Percentiles rank a stretch among this genome's conserved stretches.
Conservation (phyloP, 1,140 invertebrate genomes). For the Bombus sylvicola region DNA sequence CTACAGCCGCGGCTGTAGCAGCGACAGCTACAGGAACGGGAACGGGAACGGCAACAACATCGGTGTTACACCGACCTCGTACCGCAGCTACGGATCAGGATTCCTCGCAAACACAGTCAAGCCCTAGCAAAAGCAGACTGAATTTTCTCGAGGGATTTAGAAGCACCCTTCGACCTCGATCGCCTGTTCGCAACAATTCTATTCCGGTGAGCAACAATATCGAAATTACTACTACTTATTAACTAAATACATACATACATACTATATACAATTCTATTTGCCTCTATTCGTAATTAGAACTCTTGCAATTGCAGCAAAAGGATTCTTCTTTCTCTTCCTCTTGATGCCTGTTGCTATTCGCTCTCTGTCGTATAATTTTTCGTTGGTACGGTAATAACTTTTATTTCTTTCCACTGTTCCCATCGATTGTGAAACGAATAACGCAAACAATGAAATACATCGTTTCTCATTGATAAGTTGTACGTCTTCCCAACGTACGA, state of each 20-base stretch:
- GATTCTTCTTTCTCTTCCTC: slow-evolving; percentile 79
- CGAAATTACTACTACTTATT: slow-evolving; percentile 1
- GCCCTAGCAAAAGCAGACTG: slow-evolving; percentile 86
- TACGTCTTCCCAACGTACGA: slow-evolving; percentile 6
- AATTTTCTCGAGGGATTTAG: slow-evolving; percentile 85
- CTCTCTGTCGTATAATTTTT: slow-evolving; percentile 80
- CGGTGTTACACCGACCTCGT: slow-evolving; percentile 76
- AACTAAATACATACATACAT: background rate
- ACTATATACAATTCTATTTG: slow-evolving; percentile 16
- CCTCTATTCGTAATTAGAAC: slow-evolving; percentile 45
- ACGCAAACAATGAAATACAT: slow-evolving; percentile 12
- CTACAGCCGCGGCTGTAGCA: slow-evolving; percentile 68
- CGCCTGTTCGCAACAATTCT: slow-evolving; percentile 78
- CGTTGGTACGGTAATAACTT: slow-evolving; percentile 74
- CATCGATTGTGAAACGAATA: slow-evolving; percentile 57
- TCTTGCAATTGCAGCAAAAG: slow-evolving; percentile 79
- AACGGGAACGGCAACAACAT: slow-evolving; percentile 50
- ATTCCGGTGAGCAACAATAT: slow-evolving; percentile 77
- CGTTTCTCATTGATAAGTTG: background rate
- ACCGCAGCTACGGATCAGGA: slow-evolving; percentile 77
- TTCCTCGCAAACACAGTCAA: slow-evolving; percentile 78
- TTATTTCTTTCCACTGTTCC: slow-evolving; percentile 68
- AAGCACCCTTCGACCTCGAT: slow-evolving; percentile 83
- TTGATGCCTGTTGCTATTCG: slow-evolving; percentile 80
- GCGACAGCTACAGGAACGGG: background rate